Base-by-base conservation (phyloP, 2,888 invertebrate genomes). In the Drosophila subsilvestris region DNA sequence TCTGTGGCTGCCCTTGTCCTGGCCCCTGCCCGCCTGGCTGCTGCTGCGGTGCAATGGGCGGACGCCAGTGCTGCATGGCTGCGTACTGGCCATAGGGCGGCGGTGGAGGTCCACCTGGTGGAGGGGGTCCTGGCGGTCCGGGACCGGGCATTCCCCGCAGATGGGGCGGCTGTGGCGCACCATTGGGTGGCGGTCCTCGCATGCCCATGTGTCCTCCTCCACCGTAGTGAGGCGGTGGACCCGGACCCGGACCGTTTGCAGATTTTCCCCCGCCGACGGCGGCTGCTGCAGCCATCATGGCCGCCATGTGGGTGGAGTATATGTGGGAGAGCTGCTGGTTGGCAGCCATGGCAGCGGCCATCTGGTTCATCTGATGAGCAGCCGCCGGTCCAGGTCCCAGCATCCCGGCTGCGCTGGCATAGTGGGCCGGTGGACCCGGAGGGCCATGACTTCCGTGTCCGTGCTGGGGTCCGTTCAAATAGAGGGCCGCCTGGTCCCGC, bases 401-500 rank as follows among this genome's bases (percentile, higher is more conserved):
- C 76, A 90, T 90, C 22, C 87, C 87, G 0, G 83, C 68, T 1
- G 76, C 63, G 22, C 76, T 65, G 29, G 74, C 74, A 50, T 80
- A 86, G 27, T 79, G 89, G 4, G 76, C 63, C 8, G 76, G 78
- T 27, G 78, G 88, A 1, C 59, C 78, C n/a, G 55, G 79, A n/a
- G 27, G 79, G 14, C 45, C 74, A 29, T 57, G 65, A 12, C 68
- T 68, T 1, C 74, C 74, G 18, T 63, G 70, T 37, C 70, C 75
- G 25, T 81, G 80, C 20, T 71, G 44, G 20, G 82, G 82, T 9
- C 72, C 73, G 49, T 75, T 86, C 44, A 91, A 79, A 70, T 91
- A 91, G 76, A 92, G 83, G 5, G 91, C 90, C 0, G 91, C 89
- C 71, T 92, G 92, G 42, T 93, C 91, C 44, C 92, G 91, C 43